Evolutionary conservation across 2,888 invertebrate genomes (phyloP), one percentile per base, ranked within the genome.

Genomic region (Conomelus anceps): DNA sequence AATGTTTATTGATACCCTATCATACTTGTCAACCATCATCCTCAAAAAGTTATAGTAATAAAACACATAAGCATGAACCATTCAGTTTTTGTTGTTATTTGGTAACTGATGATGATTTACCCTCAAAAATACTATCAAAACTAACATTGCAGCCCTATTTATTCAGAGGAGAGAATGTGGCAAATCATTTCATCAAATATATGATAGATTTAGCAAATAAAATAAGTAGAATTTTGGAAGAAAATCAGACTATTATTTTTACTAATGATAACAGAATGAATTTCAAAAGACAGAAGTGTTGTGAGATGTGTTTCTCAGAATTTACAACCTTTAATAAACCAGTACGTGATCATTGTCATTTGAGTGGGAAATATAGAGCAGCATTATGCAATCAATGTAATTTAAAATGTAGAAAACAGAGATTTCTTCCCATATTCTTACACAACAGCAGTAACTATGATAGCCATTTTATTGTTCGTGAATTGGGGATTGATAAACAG

Each of bases 11-110:
- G 84, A 87, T 24, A 63, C 23, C 22, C 11, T 22, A 17, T 22
- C 29, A 84, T 84, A 7, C 26, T 26, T 7, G 26, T 11, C 63
- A n/a, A 7, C 63, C 63, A 20, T 22, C 34, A 63, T 22, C 24
- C 63, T 20, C 22, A 20, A 13, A 34, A 20, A 22, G 63, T 63
- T 41, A n/a, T 23, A 89, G 87, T 6, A n/a, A n/a, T 17, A 20
- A 84, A 22, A 22, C 22, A 22, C 84, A 89, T 20, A 63, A 22
- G 11, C 87, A 89, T 29, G 85, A 84, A 17, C 87, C 88, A 3
- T 84, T 89, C 84, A 89, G 88, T 84, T 87, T 84, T 24, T 89
- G 89, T 88, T 23, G 41, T 23, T 87, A 89, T 24, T 17, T 84
- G 23, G 88, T 87, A 20, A 17, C 13, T 20, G 24, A 23, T 84